Evolutionary conservation across 2,113 vertebrate species (phyloP).

Genomic region (Colaptes auratus): DNA sequence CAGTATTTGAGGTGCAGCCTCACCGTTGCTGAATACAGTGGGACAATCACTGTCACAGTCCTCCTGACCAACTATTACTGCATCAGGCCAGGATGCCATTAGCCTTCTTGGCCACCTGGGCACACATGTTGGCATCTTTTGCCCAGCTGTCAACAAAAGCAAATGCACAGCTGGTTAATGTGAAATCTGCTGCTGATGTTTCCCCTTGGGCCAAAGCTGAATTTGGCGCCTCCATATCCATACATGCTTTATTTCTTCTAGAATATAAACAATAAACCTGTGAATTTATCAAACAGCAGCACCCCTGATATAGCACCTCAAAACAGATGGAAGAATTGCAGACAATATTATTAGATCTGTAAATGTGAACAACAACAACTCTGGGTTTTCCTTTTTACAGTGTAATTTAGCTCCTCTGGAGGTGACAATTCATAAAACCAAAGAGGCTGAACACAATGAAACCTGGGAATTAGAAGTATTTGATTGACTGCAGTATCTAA

Average conservation of each 20-base stretch:
- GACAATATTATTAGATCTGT: neutral
- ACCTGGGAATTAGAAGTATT: neutral
- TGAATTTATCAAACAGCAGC: neutral
- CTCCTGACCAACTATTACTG: too few relatives aligned
- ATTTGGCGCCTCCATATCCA: neutral
- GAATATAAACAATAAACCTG: neutral
- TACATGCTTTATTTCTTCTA: fast-evolving
- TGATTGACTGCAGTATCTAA: slow-evolving; percentile 2
- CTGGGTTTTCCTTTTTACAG: neutral
- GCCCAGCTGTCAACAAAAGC: too few relatives aligned
- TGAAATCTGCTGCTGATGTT: too few relatives aligned
- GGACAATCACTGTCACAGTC: too few relatives aligned
- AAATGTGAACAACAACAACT: neutral
- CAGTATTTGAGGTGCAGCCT: too few relatives aligned
- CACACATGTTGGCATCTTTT: too few relatives aligned
- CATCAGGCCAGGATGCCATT: too few relatives aligned
- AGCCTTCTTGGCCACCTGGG: too few relatives aligned
- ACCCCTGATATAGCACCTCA: neutral
- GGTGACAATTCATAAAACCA: slow-evolving; percentile 5
- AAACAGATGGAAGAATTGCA: neutral
- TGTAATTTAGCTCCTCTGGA: neutral
- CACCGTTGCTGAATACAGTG: too few relatives aligned
- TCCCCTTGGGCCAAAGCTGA: neutral
- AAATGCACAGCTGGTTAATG: too few relatives aligned
- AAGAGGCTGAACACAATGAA: neutral